Evolutionary conservation across 2,113 vertebrate species (phyloP).

Genomic region (Poeciliopsis turrubarensis): DNA sequence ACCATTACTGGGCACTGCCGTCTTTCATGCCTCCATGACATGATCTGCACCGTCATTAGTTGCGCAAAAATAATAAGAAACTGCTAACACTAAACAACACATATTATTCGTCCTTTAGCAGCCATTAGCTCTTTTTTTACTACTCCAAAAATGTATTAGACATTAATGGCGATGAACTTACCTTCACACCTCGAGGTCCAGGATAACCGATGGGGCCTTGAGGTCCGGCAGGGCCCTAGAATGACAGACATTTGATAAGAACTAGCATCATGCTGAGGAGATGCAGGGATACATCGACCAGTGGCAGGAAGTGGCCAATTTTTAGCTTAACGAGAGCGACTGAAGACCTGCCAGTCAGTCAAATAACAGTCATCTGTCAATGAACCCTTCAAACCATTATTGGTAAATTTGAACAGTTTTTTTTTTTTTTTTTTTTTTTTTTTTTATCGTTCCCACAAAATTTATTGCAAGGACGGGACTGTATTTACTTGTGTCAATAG

Average conservation of each 20-base stretch:
- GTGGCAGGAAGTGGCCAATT: background rate
- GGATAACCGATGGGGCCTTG: conserved; percentile 97
- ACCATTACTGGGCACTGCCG: background rate
- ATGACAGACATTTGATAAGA: conserved; percentile 31
- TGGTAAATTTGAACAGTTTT: too few relatives aligned
- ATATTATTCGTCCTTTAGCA: background rate
- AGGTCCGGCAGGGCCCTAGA: conserved; percentile 91
- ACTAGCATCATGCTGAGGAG: conserved; percentile 1
- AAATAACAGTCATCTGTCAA: too few relatives aligned
- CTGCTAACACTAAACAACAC: background rate
- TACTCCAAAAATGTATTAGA: background rate
- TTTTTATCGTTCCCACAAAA: too few relatives aligned
- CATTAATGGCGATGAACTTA: conserved; percentile 68
- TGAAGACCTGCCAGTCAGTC: background rate
- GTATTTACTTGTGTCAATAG: too few relatives aligned
- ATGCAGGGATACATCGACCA: background rate
- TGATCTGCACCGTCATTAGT: background rate
- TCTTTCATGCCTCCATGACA: background rate
- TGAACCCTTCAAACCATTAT: too few relatives aligned
- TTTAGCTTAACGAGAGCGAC: background rate
- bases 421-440: too few relatives aligned
- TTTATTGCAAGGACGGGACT: too few relatives aligned
- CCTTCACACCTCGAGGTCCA: conserved; percentile 95
- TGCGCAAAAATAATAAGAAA: background rate
- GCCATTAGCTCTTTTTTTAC: background rate